Conservation (phyloP, 2,113 vertebrate genomes). For the Montifringilla adamsi region DNA sequence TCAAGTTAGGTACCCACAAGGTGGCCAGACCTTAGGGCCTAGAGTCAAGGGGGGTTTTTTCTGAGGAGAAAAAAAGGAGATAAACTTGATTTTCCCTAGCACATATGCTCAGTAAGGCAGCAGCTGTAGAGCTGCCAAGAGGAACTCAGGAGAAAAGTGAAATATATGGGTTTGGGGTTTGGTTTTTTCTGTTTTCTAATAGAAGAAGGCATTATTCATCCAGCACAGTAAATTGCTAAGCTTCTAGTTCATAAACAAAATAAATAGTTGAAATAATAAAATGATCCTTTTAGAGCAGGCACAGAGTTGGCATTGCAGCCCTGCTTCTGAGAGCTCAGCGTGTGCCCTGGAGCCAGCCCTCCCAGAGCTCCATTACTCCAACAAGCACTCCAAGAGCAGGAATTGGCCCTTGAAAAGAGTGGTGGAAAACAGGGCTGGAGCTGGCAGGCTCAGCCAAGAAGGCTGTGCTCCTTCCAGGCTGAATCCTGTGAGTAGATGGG, state of each 20-base stretch:
- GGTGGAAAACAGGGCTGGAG: background rate
- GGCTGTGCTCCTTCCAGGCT: background rate
- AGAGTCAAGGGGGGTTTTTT: fast-evolving
- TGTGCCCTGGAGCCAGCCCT: background rate
- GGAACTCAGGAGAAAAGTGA: background rate
- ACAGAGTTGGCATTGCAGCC: background rate
- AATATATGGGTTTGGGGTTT: background rate
- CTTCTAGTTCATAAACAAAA: background rate
- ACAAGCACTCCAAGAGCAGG: background rate
- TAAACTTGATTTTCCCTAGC: background rate
- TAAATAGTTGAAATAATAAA: background rate
- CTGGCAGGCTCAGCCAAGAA: background rate
- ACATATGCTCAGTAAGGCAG: background rate
- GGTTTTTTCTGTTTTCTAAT: background rate
- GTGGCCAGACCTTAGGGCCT: background rate
- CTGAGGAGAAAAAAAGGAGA: background rate
- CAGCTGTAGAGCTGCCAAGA: background rate
- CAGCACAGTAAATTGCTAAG: background rate
- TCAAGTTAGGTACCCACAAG: background rate
- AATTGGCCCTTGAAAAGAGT: background rate
- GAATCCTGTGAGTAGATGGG: background rate
- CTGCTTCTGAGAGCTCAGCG: fast-evolving
- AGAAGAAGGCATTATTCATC: background rate
- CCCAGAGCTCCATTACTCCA: background rate
- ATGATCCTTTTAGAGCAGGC: background rate